Conservation (phyloP, 2,797 vertebrate species). For the Anisognathus igniventris region DNA sequence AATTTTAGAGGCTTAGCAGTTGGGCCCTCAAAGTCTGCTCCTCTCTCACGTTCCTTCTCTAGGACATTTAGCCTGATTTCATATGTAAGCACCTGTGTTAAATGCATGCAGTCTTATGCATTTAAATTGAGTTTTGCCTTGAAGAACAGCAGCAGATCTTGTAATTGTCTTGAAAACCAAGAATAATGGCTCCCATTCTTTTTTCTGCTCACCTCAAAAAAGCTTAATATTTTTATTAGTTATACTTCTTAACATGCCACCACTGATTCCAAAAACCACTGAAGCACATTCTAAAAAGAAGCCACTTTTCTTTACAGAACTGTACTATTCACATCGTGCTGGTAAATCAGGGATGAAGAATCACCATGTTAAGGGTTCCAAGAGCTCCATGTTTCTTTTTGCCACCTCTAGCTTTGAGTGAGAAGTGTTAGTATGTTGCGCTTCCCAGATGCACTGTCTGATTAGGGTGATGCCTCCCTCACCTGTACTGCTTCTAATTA, state of each 20-base stretch:
- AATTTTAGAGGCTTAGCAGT: not conserved
- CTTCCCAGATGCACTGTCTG: not conserved
- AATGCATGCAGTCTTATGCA: not conserved
- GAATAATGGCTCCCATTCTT: not conserved
- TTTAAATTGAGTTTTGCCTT: not conserved
- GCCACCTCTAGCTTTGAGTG: not conserved
- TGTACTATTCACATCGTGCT: not conserved
- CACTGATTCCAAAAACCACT: not conserved
- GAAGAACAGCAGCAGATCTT: not conserved
- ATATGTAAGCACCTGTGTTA: not conserved
- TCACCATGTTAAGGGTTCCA: not conserved
- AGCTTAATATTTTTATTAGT: not conserved
- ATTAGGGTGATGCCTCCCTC: not conserved
- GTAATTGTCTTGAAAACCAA: not conserved
- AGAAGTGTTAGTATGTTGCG: not conserved
- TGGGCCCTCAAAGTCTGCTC: not conserved
- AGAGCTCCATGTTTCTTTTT: not conserved
- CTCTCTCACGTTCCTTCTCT: not conserved
- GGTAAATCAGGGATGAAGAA: not conserved
- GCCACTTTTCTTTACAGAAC: not conserved
- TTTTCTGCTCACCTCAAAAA: not conserved
- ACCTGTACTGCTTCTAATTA: not conserved
- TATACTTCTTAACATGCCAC: not conserved
- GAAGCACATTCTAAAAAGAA: not conserved
- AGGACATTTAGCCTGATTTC: not conserved